Evolutionary conservation across 2,113 vertebrate species (phyloP), one percentile per base, ranked within the genome.

Genomic region (Leuciscus idus): DNA sequence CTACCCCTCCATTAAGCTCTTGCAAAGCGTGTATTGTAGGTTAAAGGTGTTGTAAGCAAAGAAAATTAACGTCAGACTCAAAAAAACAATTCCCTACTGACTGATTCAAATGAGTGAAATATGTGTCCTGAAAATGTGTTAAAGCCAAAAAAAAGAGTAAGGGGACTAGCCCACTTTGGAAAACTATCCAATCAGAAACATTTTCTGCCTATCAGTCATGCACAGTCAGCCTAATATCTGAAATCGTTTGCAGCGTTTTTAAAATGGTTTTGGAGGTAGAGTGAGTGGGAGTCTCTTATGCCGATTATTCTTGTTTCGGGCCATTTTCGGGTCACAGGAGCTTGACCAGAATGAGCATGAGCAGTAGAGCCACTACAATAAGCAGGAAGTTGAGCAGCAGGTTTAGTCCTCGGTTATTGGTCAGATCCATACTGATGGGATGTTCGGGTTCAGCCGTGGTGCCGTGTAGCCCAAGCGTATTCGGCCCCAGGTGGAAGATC

Each of bases 331-430:
- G 72, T 94, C 91, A 96, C 92, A 95, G 92, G 68, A 96, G 91
- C 90, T 95, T 96, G 68, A 96, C 95, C 13, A 96, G 92, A 83
- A 96, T 95, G 85, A 94, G 95, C n/a, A 95, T 89, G 0, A 96
- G 93, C 86, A 96, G 91, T 21, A 96, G 92, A 76, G 95, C 94
- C 88, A 95, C 86, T 77, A 95, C 66, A 85, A 96, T 96, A 74
- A 96, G 94, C 78, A 96, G 89, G 83, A 96, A 96, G 88, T 96
- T 95, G 85, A 96, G 95, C 57, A 96, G 84, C 28, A 96, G 89
- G 86, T 95, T 95, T 82, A 95, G 92, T 55, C 95, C 95, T 84
- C 94, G 93, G 88, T 94, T 93, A 87, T 89, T 92, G 55, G 93
- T 87, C 83, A 94, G 93, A 95, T 95, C 93, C 95, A 94, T 96